A percentile compares a stretch with the other conserved stretches of the same genome.
These are phyloP conservation scores for Oreochromis aureus DNA, from an alignment of 2,113 vertebrate genomes.

Conservation along the genomic window DNA sequence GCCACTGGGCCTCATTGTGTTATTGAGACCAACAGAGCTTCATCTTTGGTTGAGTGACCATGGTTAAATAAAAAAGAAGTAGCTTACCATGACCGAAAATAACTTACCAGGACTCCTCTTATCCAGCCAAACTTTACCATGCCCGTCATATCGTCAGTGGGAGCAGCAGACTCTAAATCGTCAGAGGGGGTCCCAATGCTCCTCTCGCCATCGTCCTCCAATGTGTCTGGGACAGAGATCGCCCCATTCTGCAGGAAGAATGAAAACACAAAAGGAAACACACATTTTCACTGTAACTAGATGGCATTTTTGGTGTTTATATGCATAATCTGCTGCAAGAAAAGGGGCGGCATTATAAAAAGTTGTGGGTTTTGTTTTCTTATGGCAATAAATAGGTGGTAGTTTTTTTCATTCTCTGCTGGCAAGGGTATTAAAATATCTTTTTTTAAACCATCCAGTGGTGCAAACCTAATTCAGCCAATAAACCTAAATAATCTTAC, in stretches of 20 bases:
- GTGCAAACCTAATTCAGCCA: background rate
- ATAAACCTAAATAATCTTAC: constrained; percentile 26
- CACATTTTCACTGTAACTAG: background rate
- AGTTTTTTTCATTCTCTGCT: background rate
- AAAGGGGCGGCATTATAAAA: background rate
- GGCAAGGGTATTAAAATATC: background rate
- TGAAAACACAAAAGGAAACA: background rate
- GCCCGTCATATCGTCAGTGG: constrained; percentile 67
- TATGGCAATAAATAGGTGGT: background rate
- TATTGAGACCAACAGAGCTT: background rate
- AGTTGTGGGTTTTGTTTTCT: background rate
- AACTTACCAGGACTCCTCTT: constrained; percentile 95
- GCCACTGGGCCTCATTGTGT: background rate
- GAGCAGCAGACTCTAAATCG: constrained; percentile 70
- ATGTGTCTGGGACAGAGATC: constrained; percentile 59
- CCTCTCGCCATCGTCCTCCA: constrained; percentile 72
- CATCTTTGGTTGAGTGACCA: background rate
- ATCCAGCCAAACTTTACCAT: constrained; percentile 95
- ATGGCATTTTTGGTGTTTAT: background rate
- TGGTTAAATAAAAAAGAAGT: background rate
- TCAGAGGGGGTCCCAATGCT: constrained; percentile 74
- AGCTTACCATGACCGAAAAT: background rate
- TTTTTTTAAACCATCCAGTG: background rate
- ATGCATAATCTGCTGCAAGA: background rate
- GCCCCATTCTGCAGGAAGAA: constrained; percentile 70